These are phyloP conservation scores for Synergus laeviventris DNA, from an alignment of 2,888 invertebrate genomes.

Conservation along the genomic window DNA sequence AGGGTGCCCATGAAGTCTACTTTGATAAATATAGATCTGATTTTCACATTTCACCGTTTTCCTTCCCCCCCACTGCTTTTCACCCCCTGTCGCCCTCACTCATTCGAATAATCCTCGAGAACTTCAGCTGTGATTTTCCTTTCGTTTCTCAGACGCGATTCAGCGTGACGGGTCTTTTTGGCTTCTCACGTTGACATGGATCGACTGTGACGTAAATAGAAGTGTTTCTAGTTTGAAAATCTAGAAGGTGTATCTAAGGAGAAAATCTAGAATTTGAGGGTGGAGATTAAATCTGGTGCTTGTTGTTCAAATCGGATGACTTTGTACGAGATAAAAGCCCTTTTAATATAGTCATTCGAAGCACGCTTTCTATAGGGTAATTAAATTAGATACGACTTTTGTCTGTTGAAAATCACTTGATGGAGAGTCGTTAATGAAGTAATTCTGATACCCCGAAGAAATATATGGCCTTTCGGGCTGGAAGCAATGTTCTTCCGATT, in stretches of 20 bases:
- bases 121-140: constrained; percentile 15
- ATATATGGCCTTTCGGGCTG: neutral
- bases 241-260: neutral
- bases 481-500: neutral
- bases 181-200: constrained; percentile 5
- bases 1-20: constrained; percentile 20
- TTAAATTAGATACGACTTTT: neutral
- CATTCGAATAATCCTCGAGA: constrained; percentile 19
- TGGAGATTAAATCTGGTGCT: constrained; percentile 3
- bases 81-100: constrained; percentile 14
- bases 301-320: neutral
- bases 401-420: neutral
- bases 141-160: constrained; percentile 18
- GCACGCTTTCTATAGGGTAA: neutral
- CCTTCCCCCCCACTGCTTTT: neutral
- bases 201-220: constrained; percentile 29
- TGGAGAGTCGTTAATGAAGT: neutral
- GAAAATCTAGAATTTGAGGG: neutral
- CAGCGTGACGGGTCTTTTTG: constrained; percentile 18
- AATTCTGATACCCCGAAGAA: neutral
- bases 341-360: neutral
- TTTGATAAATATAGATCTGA: constrained; percentile 33
- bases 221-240: constrained; percentile 17
- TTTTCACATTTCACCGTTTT: constrained; percentile 15
- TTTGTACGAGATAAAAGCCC: neutral